These are phyloP conservation scores for Orthonychiurus folsomi DNA, from an alignment of 2,888 invertebrate genomes.

Conservation along the genomic window DNA sequence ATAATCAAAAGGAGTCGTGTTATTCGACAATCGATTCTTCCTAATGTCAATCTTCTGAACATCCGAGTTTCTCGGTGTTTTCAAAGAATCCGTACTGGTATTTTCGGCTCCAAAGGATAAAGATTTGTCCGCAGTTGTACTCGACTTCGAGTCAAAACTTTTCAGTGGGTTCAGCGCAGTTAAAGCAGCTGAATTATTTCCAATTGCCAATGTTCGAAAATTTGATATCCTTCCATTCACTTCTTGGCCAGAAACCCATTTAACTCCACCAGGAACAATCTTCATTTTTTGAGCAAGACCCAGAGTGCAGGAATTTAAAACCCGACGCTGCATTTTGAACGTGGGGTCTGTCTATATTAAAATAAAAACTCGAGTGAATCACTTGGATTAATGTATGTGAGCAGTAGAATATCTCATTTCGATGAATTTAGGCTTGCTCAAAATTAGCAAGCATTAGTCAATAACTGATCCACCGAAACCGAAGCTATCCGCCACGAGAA, in stretches of 20 bases:
- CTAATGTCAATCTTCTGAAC: background rate
- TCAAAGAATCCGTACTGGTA: background rate
- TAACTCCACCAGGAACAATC: background rate
- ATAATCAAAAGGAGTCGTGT: background rate
- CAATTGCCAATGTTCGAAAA: background rate
- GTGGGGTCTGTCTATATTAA: too few relatives aligned
- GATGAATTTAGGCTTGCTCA: too few relatives aligned
- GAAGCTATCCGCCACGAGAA: too few relatives aligned
- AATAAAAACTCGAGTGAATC: too few relatives aligned
- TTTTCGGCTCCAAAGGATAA: background rate
- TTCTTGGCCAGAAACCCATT: background rate
- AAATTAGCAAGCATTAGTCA: too few relatives aligned
- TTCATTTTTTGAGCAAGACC: too few relatives aligned
- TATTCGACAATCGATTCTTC: background rate
- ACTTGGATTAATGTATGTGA: too few relatives aligned
- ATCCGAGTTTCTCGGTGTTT: background rate
- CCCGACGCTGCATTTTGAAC: background rate
- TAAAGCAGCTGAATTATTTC: background rate
- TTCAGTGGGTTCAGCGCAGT: background rate
- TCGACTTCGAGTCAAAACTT: background rate
- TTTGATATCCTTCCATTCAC: background rate
- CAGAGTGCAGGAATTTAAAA: background rate
- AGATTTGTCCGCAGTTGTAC: background rate
- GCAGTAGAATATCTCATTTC: too few relatives aligned
- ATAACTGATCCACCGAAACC: too few relatives aligned